Evolutionary conservation across 2,888 invertebrate species (phyloP).

Genomic region (Masnerella sp.): DNA sequence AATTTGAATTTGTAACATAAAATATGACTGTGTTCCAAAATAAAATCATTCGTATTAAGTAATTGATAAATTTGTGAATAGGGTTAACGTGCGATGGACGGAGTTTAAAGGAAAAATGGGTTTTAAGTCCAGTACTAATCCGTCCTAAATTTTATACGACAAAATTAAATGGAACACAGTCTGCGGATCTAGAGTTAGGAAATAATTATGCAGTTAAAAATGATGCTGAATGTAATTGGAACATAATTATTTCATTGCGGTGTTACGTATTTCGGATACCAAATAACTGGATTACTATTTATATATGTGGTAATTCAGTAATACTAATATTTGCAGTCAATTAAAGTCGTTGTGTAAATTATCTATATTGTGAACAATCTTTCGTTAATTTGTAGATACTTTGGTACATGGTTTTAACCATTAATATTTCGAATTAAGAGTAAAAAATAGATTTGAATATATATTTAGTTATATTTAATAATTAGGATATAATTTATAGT

Average conservation of each 20-base stretch:
- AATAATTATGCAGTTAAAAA: no score
- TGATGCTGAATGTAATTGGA: no score
- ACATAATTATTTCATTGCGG: neutral
- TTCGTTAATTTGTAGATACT: neutral
- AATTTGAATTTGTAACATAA: neutral
- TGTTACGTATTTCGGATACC: constrained; percentile 5
- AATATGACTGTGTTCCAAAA: constrained; percentile 12
- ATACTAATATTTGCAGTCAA: constrained; percentile 36
- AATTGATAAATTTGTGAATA: no score
- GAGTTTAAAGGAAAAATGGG: neutral
- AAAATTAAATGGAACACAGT: constrained; percentile 50
- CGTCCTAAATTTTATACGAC: constrained; percentile 52
- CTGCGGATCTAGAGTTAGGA: constrained; percentile 13
- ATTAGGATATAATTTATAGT: no score
- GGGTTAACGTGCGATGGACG: no score
- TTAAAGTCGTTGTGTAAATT: constrained; percentile 28
- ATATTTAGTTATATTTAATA: no score
- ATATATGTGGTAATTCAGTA: constrained; percentile 6
- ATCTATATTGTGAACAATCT: neutral
- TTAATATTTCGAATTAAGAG: neutral
- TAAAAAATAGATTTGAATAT: no score
- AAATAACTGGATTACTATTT: constrained; percentile 20
- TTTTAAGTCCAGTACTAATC: constrained; percentile 38
- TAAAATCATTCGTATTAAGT: neutral
- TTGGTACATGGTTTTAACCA: constrained; percentile 2